Evolutionary conservation across 2,888 invertebrate species (phyloP).

Genomic region (Leptodirus hochenwartii): DNA sequence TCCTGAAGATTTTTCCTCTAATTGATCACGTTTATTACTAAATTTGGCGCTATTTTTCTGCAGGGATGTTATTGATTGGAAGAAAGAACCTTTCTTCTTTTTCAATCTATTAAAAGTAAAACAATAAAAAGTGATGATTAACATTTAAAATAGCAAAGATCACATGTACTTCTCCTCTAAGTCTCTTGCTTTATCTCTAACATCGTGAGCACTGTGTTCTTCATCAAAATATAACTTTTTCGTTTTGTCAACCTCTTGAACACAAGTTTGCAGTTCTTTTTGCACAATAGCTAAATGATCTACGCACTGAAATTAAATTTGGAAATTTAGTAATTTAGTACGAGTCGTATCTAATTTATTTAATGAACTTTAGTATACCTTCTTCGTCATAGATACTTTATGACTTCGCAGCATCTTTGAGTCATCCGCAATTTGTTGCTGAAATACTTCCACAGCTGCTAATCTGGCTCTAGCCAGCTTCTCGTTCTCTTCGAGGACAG

Average conservation of each 20-base stretch:
- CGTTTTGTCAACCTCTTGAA: constrained; percentile 81
- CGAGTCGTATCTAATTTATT: constrained; percentile 2
- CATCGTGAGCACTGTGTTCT: constrained; percentile 89
- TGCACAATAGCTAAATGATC: constrained; percentile 73
- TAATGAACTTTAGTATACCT: too few species aligned
- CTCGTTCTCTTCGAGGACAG: constrained; percentile 88
- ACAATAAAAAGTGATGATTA: constrained; percentile 1
- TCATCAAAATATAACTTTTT: constrained; percentile 93
- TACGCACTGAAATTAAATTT: constrained; percentile 36
- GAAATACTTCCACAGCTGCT: constrained; percentile 87
- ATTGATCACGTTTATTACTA: constrained; percentile 71
- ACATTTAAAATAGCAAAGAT: constrained; percentile 7
- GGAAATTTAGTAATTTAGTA: background rate
- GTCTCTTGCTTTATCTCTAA: constrained; percentile 84
- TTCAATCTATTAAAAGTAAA: constrained; percentile 46
- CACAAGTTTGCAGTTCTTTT: constrained; percentile 73
- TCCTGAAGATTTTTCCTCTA: constrained; percentile 86
- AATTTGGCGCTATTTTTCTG: constrained; percentile 97
- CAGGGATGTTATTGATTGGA: constrained; percentile 86
- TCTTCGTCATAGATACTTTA: constrained; percentile 67
- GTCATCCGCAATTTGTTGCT: constrained; percentile 88
- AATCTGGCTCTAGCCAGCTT: constrained; percentile 77
- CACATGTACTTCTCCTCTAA: constrained; percentile 71
- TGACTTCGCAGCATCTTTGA: constrained; percentile 69
- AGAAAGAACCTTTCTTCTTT: constrained; percentile 92